Conservation (phyloP, 2,888 invertebrate species). For the Onchidella celtica region DNA sequence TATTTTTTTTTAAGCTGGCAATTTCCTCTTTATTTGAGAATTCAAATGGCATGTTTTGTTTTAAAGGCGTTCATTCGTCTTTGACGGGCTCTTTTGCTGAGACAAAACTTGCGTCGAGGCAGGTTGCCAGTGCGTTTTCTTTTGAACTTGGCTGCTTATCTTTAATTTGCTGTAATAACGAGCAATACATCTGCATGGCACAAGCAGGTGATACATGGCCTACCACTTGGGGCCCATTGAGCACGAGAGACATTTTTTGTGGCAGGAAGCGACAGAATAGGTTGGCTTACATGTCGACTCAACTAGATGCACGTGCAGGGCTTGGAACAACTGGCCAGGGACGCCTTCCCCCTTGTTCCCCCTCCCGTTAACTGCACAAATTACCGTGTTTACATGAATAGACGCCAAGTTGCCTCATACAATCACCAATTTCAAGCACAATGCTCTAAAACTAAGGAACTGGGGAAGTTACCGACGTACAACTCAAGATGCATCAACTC, state of each 20-base stretch:
- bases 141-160: conserved; percentile 33
- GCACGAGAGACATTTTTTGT: not conserved
- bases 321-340: conserved; percentile 33
- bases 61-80: conserved; percentile 37
- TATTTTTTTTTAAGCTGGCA: conserved; percentile 4
- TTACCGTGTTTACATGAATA: conserved; percentile 22
- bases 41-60: conserved; percentile 40
- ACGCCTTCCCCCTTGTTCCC: conserved; percentile 10
- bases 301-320: conserved; percentile 26
- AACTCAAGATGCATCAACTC: not conserved
- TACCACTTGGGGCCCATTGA: conserved; percentile 35
- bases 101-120: not conserved
- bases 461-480: not conserved
- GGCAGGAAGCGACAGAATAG: not conserved
- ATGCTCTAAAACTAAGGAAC: not conserved
- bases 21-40: conserved; percentile 35
- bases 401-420: not conserved
- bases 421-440: conserved; percentile 12
- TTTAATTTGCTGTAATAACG: conserved; percentile 45
- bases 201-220: conserved; percentile 38
- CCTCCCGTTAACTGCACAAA: conserved; percentile 35
- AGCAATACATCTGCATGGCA: conserved; percentile 42
- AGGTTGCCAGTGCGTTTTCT: conserved; percentile 39
- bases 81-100: conserved; percentile 28
- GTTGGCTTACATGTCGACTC: conserved; percentile 25